These are phyloP conservation scores for Hartigia nigra DNA, from an alignment of 2,888 invertebrate genomes.

Conservation along the genomic window DNA sequence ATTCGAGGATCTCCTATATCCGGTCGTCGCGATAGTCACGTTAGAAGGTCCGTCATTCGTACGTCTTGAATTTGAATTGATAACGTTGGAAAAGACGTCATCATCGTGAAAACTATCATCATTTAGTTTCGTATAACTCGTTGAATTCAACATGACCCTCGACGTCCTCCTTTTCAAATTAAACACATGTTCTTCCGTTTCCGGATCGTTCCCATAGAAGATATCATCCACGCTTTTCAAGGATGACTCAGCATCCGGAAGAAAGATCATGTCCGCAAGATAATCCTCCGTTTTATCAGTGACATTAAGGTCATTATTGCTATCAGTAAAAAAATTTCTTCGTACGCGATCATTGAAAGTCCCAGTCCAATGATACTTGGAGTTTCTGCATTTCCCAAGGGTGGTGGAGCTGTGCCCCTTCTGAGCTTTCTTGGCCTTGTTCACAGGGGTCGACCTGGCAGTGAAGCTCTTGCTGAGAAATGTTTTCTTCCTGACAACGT, in stretches of 20 bases:
- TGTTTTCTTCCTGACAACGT: slow-evolving; percentile 20
- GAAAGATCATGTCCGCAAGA: neutral
- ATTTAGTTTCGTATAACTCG: neutral
- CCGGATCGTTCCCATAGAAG: slow-evolving; percentile 22
- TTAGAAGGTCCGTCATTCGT: neutral
- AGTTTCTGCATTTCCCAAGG: slow-evolving; percentile 32
- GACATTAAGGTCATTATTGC: neutral
- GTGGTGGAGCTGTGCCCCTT: slow-evolving; percentile 24
- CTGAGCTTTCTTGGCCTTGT: slow-evolving; percentile 20
- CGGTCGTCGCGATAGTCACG: neutral
- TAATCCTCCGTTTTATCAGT: neutral
- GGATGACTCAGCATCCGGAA: neutral
- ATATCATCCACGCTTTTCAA: neutral
- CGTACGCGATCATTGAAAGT: slow-evolving; percentile 36
- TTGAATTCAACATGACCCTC: neutral
- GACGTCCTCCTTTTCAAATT: slow-evolving; percentile 6
- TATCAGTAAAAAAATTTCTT: neutral
- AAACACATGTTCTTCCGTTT: slow-evolving; percentile 34
- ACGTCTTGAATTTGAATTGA: neutral
- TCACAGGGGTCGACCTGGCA: slow-evolving; percentile 12
- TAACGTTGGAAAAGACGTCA: neutral
- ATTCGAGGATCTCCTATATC: neutral
- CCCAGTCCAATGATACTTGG: slow-evolving; percentile 52
- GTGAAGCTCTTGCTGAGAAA: slow-evolving; percentile 24
- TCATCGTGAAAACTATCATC: neutral